Evolutionary conservation across 1,140 invertebrate genomes (phyloP).

Genomic region (Popillia japonica): DNA sequence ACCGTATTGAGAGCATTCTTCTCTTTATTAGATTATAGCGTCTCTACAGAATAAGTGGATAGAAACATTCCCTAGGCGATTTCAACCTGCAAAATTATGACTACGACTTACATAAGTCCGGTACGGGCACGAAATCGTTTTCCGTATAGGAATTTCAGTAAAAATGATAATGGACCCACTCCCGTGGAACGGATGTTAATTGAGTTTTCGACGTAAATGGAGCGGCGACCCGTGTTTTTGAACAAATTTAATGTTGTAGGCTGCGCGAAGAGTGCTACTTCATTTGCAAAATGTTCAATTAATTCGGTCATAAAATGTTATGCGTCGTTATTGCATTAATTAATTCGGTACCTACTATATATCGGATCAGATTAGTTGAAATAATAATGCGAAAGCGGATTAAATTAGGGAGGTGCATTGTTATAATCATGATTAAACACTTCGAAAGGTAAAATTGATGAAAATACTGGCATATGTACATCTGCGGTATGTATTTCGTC

Average conservation of each 20-base stretch:
- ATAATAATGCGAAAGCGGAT: neutral
- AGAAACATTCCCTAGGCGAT: neutral
- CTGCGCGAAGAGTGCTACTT: neutral
- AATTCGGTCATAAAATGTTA: neutral
- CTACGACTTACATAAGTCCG: neutral
- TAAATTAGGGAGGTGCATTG: too few relatives aligned
- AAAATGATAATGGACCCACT: conserved; percentile 20
- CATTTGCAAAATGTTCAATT: conserved; percentile 6
- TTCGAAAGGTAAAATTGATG: too few relatives aligned
- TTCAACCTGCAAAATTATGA: neutral
- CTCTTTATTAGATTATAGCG: neutral
- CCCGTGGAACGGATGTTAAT: conserved; percentile 1
- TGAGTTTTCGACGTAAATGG: conserved; percentile 24
- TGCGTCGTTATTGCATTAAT: neutral
- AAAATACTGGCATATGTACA: too few relatives aligned
- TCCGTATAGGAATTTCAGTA: conserved; percentile 17
- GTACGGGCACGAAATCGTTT: neutral
- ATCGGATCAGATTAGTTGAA: neutral
- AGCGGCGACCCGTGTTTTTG: neutral
- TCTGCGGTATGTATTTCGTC: too few relatives aligned
- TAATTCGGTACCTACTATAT: neutral
- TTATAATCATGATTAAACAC: too few relatives aligned
- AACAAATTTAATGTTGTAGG: conserved; percentile 8
- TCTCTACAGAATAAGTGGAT: conserved; percentile 4
- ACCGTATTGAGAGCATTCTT: neutral